A percentile compares a stretch with the other conserved stretches of the same genome.
Conservation (phyloP, 2,113 vertebrate genomes). For the Microcebus tavaratra region DNA sequence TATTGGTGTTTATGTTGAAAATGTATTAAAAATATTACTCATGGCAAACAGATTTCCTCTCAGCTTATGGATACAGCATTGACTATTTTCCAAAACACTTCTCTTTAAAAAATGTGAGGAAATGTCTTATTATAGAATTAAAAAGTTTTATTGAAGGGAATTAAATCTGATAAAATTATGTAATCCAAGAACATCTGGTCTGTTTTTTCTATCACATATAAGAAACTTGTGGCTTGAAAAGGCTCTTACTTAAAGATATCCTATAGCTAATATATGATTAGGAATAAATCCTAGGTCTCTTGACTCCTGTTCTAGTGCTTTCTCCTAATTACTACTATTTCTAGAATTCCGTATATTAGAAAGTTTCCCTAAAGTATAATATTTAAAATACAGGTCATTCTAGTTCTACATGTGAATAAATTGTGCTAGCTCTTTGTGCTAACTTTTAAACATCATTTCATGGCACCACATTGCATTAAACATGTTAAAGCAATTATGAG, state of each 20-base stretch:
- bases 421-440: not conserved
- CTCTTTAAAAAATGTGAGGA: not conserved
- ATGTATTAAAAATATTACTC: not conserved
- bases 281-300: not conserved
- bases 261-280: not conserved
- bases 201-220: not conserved
- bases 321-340: slow-evolving; percentile 43
- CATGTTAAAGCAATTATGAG: not conserved
- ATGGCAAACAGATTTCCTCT: not conserved
- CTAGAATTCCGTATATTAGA: slow-evolving; percentile 36
- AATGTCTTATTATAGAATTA: not conserved
- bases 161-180: not conserved
- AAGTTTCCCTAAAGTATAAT: not conserved
- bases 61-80: accelerated
- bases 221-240: not conserved
- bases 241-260: not conserved
- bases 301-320: not conserved
- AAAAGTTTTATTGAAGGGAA: not conserved
- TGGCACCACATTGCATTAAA: not conserved
- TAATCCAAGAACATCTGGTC: not conserved
- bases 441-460: not conserved
- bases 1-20: not conserved
- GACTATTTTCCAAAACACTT: not conserved
- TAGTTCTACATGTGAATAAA: not conserved
- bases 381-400: slow-evolving; percentile 26